Conservation (phyloP, 2,888 invertebrate genomes). For the Drosophila kuntzei region DNA sequence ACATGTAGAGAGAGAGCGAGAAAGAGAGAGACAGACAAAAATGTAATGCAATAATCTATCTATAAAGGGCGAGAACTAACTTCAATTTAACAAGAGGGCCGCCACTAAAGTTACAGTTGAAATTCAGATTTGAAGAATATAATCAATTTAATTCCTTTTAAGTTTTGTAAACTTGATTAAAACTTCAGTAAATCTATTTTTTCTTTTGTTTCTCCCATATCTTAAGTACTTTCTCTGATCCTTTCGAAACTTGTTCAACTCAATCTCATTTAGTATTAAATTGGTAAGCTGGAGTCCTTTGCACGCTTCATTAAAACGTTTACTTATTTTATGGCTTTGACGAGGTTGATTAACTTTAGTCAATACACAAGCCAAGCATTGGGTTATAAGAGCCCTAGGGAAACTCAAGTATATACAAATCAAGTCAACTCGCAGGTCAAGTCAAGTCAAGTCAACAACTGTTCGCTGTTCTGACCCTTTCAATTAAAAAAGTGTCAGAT, state of each 20-base stretch:
- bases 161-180: neutral
- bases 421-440: constrained; percentile 20
- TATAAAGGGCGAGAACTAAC: neutral
- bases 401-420: constrained; percentile 21
- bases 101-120: neutral
- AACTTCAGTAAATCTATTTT: neutral
- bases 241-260: neutral
- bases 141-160: neutral
- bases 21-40: neutral
- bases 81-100: neutral
- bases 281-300: constrained; percentile 22
- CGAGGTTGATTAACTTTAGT: constrained; percentile 51
- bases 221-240: neutral
- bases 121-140: too few species aligned
- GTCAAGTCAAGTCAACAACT: constrained; percentile 24
- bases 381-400: constrained; percentile 3
- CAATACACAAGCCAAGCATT: constrained; percentile 34
- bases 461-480: constrained; percentile 48
- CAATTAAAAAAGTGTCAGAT: constrained; percentile 66
- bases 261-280: constrained; percentile 36
- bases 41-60: neutral
- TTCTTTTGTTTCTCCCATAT: neutral
- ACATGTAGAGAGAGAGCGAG: neutral
- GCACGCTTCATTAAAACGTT: constrained; percentile 47
- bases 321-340: constrained; percentile 42